Conservation (phyloP, 2,113 vertebrate genomes). For the Motacilla tschutschensis region DNA sequence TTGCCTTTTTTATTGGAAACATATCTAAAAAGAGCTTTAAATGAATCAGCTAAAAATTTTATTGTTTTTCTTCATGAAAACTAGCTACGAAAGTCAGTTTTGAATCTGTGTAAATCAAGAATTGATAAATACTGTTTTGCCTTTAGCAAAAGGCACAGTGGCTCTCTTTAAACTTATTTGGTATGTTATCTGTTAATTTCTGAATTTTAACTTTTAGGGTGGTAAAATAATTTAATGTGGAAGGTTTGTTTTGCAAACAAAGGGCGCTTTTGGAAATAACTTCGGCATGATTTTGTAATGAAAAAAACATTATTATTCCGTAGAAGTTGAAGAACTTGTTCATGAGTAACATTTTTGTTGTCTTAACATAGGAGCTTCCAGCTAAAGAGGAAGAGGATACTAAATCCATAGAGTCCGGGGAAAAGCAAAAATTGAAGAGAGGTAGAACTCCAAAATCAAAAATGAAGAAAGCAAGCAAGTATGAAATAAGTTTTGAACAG, state of each 20-base stretch:
- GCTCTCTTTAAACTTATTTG: not conserved
- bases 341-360: not conserved
- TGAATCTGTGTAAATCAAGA: not conserved
- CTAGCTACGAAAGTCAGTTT: not conserved
- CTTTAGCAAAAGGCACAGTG: not conserved
- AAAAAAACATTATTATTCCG: not conserved
- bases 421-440: slow-evolving; percentile 53
- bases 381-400: slow-evolving; percentile 46
- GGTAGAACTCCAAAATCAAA: slow-evolving; percentile 48
- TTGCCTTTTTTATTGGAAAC: not conserved
- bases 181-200: not conserved
- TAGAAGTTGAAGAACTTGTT: not conserved
- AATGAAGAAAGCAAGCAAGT: slow-evolving; percentile 64
- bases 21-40: not conserved
- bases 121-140: not conserved
- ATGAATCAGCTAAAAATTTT: not conserved
- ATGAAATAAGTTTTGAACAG: not conserved
- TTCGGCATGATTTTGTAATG: not conserved
- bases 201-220: not conserved
- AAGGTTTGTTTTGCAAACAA: not conserved
- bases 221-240: not conserved
- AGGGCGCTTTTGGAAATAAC: not conserved
- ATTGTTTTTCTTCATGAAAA: not conserved
- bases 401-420: slow-evolving; percentile 5
- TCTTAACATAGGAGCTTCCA: slow-evolving; percentile 49